phyloP scores from a whole-genome alignment of 2,888 invertebrate genomes.

The Antheraea yamamai region DNA sequence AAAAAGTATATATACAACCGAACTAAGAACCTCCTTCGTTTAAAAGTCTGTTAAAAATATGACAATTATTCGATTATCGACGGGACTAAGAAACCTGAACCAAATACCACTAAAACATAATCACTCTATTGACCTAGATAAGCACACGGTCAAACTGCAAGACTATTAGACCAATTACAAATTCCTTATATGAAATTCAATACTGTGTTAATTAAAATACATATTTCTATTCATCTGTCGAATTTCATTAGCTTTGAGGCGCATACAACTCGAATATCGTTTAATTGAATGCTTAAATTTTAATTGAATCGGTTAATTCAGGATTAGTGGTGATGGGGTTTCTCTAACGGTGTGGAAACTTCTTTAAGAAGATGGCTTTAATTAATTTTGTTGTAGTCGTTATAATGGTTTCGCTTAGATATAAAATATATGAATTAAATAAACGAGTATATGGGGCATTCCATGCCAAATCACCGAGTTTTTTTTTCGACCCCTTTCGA shows the following conservation, averaged over 20 bases:
- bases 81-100: background rate
- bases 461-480: too few relatives aligned
- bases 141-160: background rate
- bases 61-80: background rate
- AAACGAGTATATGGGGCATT: too few relatives aligned
- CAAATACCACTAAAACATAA: background rate
- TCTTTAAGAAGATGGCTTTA: background rate
- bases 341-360: conserved; percentile 18
- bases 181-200: background rate
- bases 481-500: too few relatives aligned
- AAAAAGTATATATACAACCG: too few relatives aligned
- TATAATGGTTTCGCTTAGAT: background rate
- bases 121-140: background rate
- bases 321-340: conserved; percentile 2
- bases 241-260: conserved; percentile 4
- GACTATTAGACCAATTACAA: background rate
- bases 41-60: too few relatives aligned
- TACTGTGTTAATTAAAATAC: background rate
- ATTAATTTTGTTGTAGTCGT: background rate
- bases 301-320: conserved; percentile 16
- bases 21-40: too few relatives aligned
- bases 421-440: background rate
- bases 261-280: background rate
- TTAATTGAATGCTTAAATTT: conserved; percentile 17
- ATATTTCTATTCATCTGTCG: conserved; percentile 4